Base-by-base conservation (phyloP, 2,797 vertebrate species). In the Pyrocephalus nanus region DNA sequence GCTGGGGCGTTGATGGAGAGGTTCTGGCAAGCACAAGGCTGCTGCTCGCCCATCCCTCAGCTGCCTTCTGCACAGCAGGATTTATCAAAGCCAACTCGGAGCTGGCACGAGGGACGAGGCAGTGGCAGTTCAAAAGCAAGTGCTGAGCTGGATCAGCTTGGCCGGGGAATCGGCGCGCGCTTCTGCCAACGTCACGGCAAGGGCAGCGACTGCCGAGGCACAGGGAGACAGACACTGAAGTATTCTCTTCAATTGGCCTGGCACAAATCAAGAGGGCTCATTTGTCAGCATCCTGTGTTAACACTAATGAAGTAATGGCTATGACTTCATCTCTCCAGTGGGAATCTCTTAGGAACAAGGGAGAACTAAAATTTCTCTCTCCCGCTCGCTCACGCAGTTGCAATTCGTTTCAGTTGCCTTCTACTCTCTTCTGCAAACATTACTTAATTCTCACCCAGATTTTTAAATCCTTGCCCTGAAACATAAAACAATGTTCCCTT, bases 311-410 rank as follows among this genome's bases (percentile, higher is more conserved):
- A 94, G 83, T 93, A 85, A 95, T 77, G 50, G 88, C 86, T 69
- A 91, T 95, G 96, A 95, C 77, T 87, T 96, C 93, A 95, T 69
- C 77, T 88, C 92, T 93, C 77, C 83, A 47, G 20, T n/a, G 60
- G 60, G 84, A 92, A 84, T 74, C 94, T 87, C 95, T 36, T 12
- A 83, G 94, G 95, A 93, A 65, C 0, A 0, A 50, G 15, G 30
- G 15, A 92, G 88, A 95, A 95, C 48, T 76, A 90, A 53, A 92
- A 82, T 92, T 92, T 86, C 91, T 82, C 70, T 84, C 90, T 72
- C 60, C 2, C 0, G 22, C 66, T 93, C 13, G 0, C 82, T 94
- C 66, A 8, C 0, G 9, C 45, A 42, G 71, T 85, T 29, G 86
- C 67, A 34, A 93, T 92, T 92, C 19, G 9, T 76, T 94, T 81